These are phyloP conservation scores for Erythrocercus mccallii DNA, from an alignment of 2,113 vertebrate species.

Conservation along the genomic window DNA sequence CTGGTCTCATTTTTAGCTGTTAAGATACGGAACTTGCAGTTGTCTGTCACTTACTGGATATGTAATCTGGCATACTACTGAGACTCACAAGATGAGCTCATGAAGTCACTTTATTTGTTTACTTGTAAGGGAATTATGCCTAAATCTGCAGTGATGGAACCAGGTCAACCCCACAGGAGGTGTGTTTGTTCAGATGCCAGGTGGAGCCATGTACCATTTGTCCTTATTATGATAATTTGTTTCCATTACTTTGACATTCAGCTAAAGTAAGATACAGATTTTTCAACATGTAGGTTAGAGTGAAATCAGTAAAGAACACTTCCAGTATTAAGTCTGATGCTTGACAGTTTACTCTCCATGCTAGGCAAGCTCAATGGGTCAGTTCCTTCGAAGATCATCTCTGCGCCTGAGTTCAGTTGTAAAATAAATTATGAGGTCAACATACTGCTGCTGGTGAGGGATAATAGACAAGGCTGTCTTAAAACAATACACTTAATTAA, in stretches of 20 bases:
- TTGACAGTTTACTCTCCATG: not conserved
- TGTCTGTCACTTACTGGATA: not conserved
- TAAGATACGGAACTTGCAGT: not conserved
- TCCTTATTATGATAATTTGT: not conserved
- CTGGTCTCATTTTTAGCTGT: not conserved
- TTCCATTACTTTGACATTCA: not conserved
- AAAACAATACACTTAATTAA: slow-evolving; percentile 19
- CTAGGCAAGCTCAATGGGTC: not conserved
- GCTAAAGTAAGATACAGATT: not conserved
- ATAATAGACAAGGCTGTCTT: not conserved
- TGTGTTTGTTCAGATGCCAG: not conserved
- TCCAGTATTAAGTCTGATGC: not conserved
- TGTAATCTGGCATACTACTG: not conserved
- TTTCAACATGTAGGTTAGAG: not conserved
- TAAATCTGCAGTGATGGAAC: slow-evolving; percentile 13
- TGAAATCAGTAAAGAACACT: not conserved
- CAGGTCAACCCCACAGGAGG: not conserved
- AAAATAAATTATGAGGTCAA: not conserved
- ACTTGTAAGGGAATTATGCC: not conserved
- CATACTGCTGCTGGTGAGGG: not conserved
- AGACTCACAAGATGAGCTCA: not conserved
- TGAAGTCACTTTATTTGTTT: not conserved
- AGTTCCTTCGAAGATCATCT: not conserved
- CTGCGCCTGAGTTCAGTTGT: not conserved
- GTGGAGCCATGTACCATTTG: not conserved